Evolutionary conservation across 2,888 invertebrate genomes (phyloP).

Genomic region (Seira musarum): DNA sequence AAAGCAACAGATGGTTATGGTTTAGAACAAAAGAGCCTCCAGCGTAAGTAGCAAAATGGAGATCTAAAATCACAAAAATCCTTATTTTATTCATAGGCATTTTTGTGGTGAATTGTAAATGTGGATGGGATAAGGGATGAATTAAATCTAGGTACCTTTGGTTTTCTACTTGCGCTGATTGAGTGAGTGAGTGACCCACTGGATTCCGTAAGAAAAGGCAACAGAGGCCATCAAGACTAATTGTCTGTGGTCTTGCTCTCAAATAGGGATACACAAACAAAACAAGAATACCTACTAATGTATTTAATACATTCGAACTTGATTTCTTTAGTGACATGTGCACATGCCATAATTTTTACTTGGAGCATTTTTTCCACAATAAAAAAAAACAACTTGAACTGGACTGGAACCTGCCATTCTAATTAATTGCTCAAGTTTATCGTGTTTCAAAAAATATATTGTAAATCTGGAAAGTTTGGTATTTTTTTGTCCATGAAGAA

Average conservation of each 20-base stretch:
- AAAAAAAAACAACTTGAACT: slow-evolving; percentile 34
- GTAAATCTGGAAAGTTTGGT: slow-evolving; percentile 17
- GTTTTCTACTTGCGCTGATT: slow-evolving; percentile 36
- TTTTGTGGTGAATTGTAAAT: too few species aligned
- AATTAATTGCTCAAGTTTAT: slow-evolving; percentile 59
- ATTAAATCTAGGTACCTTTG: slow-evolving; percentile 12
- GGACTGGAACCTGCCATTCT: slow-evolving; percentile 54
- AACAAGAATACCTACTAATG: slow-evolving; percentile 44
- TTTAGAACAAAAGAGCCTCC: slow-evolving; percentile 37
- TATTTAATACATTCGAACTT: slow-evolving; percentile 29
- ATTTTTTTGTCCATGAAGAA: slow-evolving; percentile 19
- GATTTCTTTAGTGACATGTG: slow-evolving; percentile 55
- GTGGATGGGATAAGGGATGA: slow-evolving; percentile 6
- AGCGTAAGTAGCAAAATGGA: slow-evolving; percentile 25
- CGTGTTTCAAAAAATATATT: neutral
- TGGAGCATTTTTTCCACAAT: slow-evolving; percentile 34
- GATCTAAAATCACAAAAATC: neutral
- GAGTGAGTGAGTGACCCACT: slow-evolving; percentile 59
- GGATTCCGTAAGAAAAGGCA: slow-evolving; percentile 48
- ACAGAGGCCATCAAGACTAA: slow-evolving; percentile 36
- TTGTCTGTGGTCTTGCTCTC: slow-evolving; percentile 24
- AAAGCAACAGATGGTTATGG: slow-evolving; percentile 53
- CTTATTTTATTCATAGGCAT: slow-evolving; percentile 7
- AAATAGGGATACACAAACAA: slow-evolving; percentile 20
- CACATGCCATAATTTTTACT: slow-evolving; percentile 59